Base-by-base conservation (phyloP, 2,113 vertebrate species). In the Corvus hawaiiensis region DNA sequence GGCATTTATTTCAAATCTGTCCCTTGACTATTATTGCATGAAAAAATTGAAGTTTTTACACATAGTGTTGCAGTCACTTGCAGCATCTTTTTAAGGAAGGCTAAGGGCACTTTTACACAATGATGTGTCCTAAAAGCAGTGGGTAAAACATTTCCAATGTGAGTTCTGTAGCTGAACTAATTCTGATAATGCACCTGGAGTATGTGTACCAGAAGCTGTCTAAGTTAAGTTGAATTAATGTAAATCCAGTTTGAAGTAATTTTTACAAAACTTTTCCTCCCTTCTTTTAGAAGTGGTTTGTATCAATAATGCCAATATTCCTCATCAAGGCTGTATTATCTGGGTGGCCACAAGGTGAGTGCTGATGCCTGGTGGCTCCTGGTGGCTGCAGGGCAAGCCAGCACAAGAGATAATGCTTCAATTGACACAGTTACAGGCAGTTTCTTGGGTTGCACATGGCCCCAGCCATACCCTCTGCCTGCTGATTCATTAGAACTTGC, bases 31-130 rank as follows among this genome's bases (percentile, higher is more conserved):
- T 48, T 74, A 75, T 62, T 68, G 41, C 9, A 41, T 20, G 1
- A 23, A 73, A 68, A 89, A 63, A 55, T 11, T 2, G 3, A 87
- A 49, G 16, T 39, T 91, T 72, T 75, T 62, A 39, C 67, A 75
- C 4, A 8, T 13, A 72, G 33, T 2, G 0, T 63, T 67, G 24
- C 41, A 37, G n/a, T 81, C 35, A 54, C n/a, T 85, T 0, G 0
- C 52, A 63, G 10, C 39, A 4, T 69, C 12, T 8, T 74, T 84
- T 66, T 83, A 80, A 94, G 32, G 28, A 56, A 92, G 30, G 26
- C 54, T 62, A 54, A 64, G 44, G 54, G 58, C 44, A 27, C 74
- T 79, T 2, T 0, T 30, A n/a, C 6, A 1, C 33, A 46, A 5
- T 79, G 52, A 41, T 5, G 7, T 59, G 6, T 28, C 32, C 19